phyloP scores from a whole-genome alignment of 2,888 invertebrate species.

The Hirtodrosophila alboralis region DNA sequence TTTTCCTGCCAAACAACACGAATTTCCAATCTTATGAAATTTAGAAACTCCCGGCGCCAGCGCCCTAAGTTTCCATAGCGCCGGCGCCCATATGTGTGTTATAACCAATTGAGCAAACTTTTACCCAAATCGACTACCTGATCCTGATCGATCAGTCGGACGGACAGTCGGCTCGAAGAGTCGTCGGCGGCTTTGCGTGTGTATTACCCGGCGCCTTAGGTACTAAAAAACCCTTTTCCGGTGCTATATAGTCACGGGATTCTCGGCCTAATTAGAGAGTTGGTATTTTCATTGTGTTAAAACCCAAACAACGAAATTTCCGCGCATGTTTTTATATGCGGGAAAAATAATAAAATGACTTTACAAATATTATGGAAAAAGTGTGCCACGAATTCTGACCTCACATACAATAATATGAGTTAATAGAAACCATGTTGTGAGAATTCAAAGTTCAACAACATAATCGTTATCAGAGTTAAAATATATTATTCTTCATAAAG shows the following conservation, averaged over 20 bases:
- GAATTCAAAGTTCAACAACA: too few relatives aligned
- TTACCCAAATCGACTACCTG: conserved; percentile 42
- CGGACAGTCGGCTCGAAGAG: conserved; percentile 5
- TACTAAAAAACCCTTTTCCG: conserved; percentile 79
- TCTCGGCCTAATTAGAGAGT: conserved; percentile 72
- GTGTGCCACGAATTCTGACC: conserved; percentile 21
- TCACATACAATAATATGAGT: too few relatives aligned
- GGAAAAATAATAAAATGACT: conserved; percentile 40
- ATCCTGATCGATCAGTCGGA: too few relatives aligned
- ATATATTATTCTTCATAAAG: too few relatives aligned
- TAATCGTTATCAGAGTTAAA: too few relatives aligned
- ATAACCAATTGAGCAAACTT: conserved; percentile 60
- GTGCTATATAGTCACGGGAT: conserved; percentile 32
- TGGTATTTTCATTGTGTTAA: conserved; percentile 79
- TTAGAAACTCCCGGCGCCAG: conserved; percentile 71
- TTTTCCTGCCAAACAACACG: conserved; percentile 50
- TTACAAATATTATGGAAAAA: conserved; percentile 12
- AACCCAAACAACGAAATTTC: conserved; percentile 75
- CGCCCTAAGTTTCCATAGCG: conserved; percentile 53
- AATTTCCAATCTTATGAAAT: conserved; percentile 45
- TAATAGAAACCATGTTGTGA: too few relatives aligned
- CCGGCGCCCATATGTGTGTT: conserved; percentile 63
- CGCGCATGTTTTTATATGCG: conserved; percentile 43
- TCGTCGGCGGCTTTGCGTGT: conserved; percentile 15
- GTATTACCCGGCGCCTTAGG: conserved; percentile 72